Percentiles rank a stretch among this genome's conserved stretches.
Evolutionary conservation across 1,140 invertebrate species (phyloP).

Genomic region (Geopemphigus sp.): DNA sequence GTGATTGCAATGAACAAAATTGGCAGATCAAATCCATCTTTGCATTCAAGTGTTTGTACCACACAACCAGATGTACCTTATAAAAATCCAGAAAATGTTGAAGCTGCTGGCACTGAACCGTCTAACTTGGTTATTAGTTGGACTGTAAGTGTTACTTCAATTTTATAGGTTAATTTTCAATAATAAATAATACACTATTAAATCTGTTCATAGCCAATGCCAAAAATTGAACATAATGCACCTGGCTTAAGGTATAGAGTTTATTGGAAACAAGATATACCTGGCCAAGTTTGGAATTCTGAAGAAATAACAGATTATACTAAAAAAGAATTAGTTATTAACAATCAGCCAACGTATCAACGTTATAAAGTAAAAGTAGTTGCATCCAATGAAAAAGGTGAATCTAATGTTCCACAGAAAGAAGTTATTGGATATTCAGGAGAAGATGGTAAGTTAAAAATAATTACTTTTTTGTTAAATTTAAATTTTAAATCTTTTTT

Average conservation of each 20-base stretch:
- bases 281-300: constrained; percentile 69
- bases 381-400: constrained; percentile 86
- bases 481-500: constrained; percentile 52
- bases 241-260: constrained; percentile 89
- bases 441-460: constrained; percentile 69
- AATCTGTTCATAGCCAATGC: constrained; percentile 71
- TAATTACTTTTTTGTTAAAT: not conserved
- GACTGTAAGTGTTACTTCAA: constrained; percentile 66
- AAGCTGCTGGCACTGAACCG: constrained; percentile 81
- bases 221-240: constrained; percentile 93
- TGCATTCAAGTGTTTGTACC: constrained; percentile 76
- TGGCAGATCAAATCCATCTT: constrained; percentile 81
- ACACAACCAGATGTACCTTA: constrained; percentile 85
- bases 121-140: constrained; percentile 91
- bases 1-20: constrained; percentile 92
- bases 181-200: not conserved
- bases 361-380: constrained; percentile 88
- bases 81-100: constrained; percentile 93
- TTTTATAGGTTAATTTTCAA: not conserved
- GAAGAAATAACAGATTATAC: constrained; percentile 78
- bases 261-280: constrained; percentile 78
- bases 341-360: constrained; percentile 88
- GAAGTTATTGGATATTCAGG: constrained; percentile 91
- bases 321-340: constrained; percentile 64
- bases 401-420: constrained; percentile 76